Evolutionary conservation across 1,140 invertebrate species (phyloP).

Genomic region (Panagrolaimus sp.): DNA sequence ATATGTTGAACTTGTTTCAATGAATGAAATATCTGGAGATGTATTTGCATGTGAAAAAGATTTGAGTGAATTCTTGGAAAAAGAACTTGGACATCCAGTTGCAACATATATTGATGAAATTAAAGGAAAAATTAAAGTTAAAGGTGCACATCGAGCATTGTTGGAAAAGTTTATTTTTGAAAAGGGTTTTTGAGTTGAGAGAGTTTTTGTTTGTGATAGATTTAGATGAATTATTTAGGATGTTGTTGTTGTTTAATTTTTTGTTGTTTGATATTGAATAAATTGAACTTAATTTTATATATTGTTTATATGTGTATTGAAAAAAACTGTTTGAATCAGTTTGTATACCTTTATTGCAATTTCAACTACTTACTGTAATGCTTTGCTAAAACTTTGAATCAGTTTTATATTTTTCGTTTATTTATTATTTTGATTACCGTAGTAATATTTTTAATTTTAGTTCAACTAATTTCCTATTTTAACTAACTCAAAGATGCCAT

Average conservation of each 20-base stretch:
- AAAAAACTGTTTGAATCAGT: neutral
- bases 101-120: slow-evolving; percentile 74
- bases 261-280: no score
- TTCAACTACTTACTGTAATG: no score
- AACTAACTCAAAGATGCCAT: slow-evolving; percentile 20
- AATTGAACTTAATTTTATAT: no score
- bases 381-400: no score
- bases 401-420: neutral
- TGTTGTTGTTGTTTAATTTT: no score
- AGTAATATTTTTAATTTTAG: neutral
- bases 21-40: slow-evolving; percentile 74
- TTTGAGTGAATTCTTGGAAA: slow-evolving; percentile 67
- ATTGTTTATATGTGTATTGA: neutral
- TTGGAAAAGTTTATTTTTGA: slow-evolving; percentile 70
- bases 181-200: slow-evolving; percentile 70
- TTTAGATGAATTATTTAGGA: neutral
- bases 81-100: slow-evolving; percentile 63
- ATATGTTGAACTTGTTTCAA: slow-evolving; percentile 54
- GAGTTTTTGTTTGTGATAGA: neutral
- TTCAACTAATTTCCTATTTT: neutral
- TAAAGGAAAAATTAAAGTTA: slow-evolving; percentile 69
- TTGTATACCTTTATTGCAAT: no score
- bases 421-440: neutral
- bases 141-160: slow-evolving; percentile 71
- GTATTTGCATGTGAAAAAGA: slow-evolving; percentile 75